Evolutionary conservation across 2,797 vertebrate species (phyloP), one percentile per base, ranked within the genome.

Genomic region (Atherinosoma microstoma): DNA sequence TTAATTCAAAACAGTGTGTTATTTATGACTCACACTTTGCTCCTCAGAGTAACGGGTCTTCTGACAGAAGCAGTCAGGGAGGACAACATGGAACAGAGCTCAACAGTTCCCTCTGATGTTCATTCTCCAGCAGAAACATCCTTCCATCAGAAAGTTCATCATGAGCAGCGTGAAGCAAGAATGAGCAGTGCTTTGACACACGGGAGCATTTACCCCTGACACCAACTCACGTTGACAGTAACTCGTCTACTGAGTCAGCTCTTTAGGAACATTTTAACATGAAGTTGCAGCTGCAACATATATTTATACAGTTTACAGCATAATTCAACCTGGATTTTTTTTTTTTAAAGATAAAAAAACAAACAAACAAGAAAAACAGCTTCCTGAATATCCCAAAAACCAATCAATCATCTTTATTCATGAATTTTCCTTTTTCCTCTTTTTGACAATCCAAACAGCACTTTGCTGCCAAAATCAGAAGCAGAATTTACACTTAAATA

Each of bases 131-230:
- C 59, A 36, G 63, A 76, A 40, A 70, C 73, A 51, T 71, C 76
- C 68, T 80, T 79, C 86, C 77, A 78, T 90, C 88, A 90, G 72
- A 72, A 61, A 82, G 80, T 84, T 84, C 74, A 70, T 91, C 90
- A 87, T 88, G 88, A 88, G 86, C 84, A 77, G 62, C 61, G 70
- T 64, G 58, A 61, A 49, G 80, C 84, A 85, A 74, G 65, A 82
- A 35, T 8, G 34, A 84, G 75, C 80, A 64, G 73, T 64, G 85
- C 80, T 56, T 6, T 35, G 78, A 75, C 67, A 83, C 68, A 18
- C 27, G 6, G 74, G 62, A 54, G 62, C 24, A 27, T 64, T 71
- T 74, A 53, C 73, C 81, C 78, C 45, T 64, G 76, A 79, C 75
- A 35, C 76, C 75, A 67, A 34, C 70, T 70, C 68, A 58, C 63